A percentile compares a stretch with the other conserved stretches of the same genome.
These are phyloP conservation scores for Campoplex nolae DNA, from an alignment of 2,888 invertebrate genomes.

Conservation along the genomic window DNA sequence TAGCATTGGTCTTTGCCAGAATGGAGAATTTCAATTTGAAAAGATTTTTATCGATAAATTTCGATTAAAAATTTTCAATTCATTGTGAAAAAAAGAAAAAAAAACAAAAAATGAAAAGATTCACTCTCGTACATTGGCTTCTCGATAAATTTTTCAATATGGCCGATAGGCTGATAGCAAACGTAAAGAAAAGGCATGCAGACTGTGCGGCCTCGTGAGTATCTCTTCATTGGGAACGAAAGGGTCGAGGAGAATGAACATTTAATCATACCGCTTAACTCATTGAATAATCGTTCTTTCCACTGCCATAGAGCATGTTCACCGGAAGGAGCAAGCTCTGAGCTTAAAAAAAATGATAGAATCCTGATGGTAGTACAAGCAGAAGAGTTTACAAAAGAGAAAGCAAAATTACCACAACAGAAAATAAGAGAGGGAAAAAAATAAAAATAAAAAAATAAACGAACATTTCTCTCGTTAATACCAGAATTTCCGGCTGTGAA, in stretches of 20 bases:
- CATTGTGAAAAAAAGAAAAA: too few relatives aligned
- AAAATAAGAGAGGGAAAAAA: neutral
- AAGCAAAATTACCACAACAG: neutral
- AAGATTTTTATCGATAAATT: too few relatives aligned
- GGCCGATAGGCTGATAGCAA: too few relatives aligned
- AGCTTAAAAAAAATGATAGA: neutral
- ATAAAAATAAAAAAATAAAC: neutral
- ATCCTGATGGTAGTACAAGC: neutral
- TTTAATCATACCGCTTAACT: neutral
- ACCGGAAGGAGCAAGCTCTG: neutral
- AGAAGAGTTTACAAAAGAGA: neutral
- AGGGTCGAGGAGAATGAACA: neutral
- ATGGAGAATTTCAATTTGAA: neutral
- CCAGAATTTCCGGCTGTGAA: slow-evolving; percentile 34
- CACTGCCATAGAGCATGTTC: neutral
- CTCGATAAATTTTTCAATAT: too few relatives aligned
- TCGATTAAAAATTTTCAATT: neutral
- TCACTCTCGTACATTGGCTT: too few relatives aligned
- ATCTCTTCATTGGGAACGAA: too few relatives aligned
- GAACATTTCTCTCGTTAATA: slow-evolving; percentile 26
- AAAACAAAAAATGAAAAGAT: too few relatives aligned
- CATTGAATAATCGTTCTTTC: neutral
- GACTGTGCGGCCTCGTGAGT: too few relatives aligned
- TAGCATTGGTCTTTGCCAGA: neutral
- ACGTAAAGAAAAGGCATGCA: too few relatives aligned